phyloP scores from a whole-genome alignment of 2,888 invertebrate genomes.

The Plebejus melissa region DNA sequence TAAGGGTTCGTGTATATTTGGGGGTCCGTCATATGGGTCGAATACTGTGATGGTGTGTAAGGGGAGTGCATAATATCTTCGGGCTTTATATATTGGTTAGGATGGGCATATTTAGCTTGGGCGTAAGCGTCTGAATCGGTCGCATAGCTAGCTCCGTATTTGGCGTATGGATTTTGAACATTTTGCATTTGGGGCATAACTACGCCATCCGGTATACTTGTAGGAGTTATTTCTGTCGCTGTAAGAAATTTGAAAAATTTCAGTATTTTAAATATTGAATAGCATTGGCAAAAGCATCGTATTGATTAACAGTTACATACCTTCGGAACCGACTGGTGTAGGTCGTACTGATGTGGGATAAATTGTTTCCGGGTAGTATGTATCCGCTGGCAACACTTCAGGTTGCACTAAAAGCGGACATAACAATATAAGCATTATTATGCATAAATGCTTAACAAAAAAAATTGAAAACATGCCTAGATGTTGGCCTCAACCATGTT shows the following conservation, averaged over 20 bases:
- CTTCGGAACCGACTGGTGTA: slow-evolving; percentile 86
- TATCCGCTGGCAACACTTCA: slow-evolving; percentile 53
- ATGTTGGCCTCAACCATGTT: background rate
- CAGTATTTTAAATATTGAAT: background rate
- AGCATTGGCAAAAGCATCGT: slow-evolving; percentile 26
- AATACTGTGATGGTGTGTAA: slow-evolving; percentile 61
- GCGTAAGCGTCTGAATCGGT: slow-evolving; percentile 51
- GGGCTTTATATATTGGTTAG: slow-evolving; percentile 52
- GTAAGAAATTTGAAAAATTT: slow-evolving; percentile 43
- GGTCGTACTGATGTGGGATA: slow-evolving; percentile 83
- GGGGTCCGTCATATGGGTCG: slow-evolving; percentile 51
- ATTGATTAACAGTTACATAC: slow-evolving; percentile 42
- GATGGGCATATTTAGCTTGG: slow-evolving; percentile 51
- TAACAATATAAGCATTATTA: background rate
- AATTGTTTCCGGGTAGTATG: slow-evolving; percentile 67
- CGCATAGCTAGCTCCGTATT: slow-evolving; percentile 50
- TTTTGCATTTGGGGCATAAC: slow-evolving; percentile 51
- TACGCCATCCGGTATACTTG: slow-evolving; percentile 64
- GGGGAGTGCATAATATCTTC: slow-evolving; percentile 53
- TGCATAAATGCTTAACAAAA: background rate
- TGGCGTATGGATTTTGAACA: slow-evolving; percentile 51
- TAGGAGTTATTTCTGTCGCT: slow-evolving; percentile 61
- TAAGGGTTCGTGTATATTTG: slow-evolving; percentile 60
- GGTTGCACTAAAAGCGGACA: slow-evolving; percentile 47
- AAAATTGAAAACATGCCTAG: too few species aligned